Conservation (phyloP, 2,797 vertebrate species). For the Enteromius viviparus region DNA sequence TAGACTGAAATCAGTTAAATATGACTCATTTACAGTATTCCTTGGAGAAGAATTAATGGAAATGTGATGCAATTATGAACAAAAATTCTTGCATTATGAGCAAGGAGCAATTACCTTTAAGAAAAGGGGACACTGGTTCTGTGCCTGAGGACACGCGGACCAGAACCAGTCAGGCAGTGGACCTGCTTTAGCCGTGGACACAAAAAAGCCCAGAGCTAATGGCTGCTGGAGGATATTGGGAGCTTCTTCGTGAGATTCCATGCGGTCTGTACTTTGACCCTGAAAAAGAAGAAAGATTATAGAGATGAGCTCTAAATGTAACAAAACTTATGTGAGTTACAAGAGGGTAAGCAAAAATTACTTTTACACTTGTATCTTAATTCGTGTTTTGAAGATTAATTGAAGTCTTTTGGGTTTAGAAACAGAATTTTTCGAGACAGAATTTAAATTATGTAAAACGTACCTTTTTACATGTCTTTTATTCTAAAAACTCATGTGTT, state of each 20-base stretch:
- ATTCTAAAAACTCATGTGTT: not conserved
- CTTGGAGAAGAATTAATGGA: not conserved
- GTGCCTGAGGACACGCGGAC: conserved; percentile 97
- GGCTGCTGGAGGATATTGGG: conserved; percentile 97
- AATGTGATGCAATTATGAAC: not conserved
- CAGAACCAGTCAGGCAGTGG: conserved; percentile 98
- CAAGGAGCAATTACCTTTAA: conserved; percentile 83
- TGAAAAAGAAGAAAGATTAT: conserved; percentile 60
- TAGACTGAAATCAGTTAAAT: not conserved
- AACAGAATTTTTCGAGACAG: too few relatives aligned
- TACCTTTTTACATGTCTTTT: not conserved
- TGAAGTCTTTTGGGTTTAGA: not conserved
- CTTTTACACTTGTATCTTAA: not conserved
- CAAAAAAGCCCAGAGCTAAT: conserved; percentile 94
- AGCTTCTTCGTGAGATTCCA: conserved; percentile 95
- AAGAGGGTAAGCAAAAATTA: not conserved
- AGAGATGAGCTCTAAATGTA: not conserved
- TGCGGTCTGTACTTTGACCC: conserved; percentile 93
- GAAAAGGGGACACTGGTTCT: conserved; percentile 98
- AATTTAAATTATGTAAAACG: not conserved
- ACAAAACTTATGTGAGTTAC: not conserved
- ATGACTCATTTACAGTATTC: not conserved
- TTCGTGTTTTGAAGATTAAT: not conserved
- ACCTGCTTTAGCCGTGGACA: conserved; percentile 96
- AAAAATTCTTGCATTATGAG: not conserved